phyloP scores from a whole-genome alignment of 2,797 vertebrate species.

The Diglossa cyanea region DNA sequence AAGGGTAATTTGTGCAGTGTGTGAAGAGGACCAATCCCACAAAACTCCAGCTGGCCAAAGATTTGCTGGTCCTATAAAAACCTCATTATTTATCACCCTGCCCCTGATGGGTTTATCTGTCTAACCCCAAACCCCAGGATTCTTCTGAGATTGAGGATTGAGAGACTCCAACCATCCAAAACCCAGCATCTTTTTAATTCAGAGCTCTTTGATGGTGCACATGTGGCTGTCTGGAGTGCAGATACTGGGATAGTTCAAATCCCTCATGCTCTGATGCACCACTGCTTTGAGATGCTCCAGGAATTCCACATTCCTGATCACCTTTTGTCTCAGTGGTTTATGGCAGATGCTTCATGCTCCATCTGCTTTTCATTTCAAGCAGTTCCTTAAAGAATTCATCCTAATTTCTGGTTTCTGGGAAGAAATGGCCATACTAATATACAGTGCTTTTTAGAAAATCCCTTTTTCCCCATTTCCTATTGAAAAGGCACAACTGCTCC shows the following conservation, averaged over 20 bases:
- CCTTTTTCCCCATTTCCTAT: neutral
- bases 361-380: conserved; percentile 33
- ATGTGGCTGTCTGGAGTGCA: neutral
- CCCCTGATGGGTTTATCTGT: neutral
- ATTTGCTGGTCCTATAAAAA: neutral
- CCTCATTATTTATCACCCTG: neutral
- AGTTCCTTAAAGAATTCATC: neutral
- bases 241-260: neutral
- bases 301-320: conserved; percentile 49
- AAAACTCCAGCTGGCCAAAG: neutral
- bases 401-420: neutral
- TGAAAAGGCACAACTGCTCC: neutral
- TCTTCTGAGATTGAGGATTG: neutral
- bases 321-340: neutral
- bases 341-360: conserved; percentile 11
- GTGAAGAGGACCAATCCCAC: neutral
- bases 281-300: conserved; percentile 27
- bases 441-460: neutral
- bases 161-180: neutral
- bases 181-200: neutral
- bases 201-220: conserved; percentile 9
- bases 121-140: neutral
- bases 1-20: neutral
- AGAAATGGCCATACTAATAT: neutral
- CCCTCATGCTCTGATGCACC: neutral